Evolutionary conservation across 1,140 invertebrate genomes (phyloP), one percentile per base, ranked within the genome.

Genomic region (Drosophila carrolli): DNA sequence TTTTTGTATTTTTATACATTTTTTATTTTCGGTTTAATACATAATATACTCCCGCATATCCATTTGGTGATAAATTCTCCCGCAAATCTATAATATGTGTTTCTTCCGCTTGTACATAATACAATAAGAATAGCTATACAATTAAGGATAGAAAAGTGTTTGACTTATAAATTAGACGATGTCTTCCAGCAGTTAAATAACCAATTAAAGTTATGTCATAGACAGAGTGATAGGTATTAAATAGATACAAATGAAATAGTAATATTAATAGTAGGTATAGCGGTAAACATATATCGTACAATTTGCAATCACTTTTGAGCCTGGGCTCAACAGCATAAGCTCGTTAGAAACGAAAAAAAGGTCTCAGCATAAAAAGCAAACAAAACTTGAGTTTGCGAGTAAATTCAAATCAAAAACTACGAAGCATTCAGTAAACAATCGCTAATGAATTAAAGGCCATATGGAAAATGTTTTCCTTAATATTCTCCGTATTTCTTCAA

Each of bases 1-100:
- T 78, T 81, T 81, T 81, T 81, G 71, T 86, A 73, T 76, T 76
- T 88, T 86, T 88, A 86, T 86, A 85, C 81, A 85, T 88, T 88
- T 78, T 73, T 84, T 67, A 16, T 50, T 80, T 68, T 81, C 62
- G 67, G 53, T 85, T 70, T 81, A 78, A 75, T 86, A 78, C 79
- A 75, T 86, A 82, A 79, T 75, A 78, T 86, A 65, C 65, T 86
- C 82, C 81, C 82, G 82, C 82, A 81, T 85, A 81, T 85, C 82
- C 82, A 71, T 75, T 75, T 59, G 72, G 75, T 86, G 82, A 85
- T 86, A 82, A 72, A 62, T 86, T 82, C 83, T 68, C 78, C 82
- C 82, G 76, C 84, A 73, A 76, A 70, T 83, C 62, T 88, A 71
- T 79, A 79, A 67, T 59, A 79, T 81, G 62, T 63, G 70, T 55